These are phyloP conservation scores for Cynopterus sphinx DNA, from an alignment of 2,797 vertebrate species.

Conservation along the genomic window DNA sequence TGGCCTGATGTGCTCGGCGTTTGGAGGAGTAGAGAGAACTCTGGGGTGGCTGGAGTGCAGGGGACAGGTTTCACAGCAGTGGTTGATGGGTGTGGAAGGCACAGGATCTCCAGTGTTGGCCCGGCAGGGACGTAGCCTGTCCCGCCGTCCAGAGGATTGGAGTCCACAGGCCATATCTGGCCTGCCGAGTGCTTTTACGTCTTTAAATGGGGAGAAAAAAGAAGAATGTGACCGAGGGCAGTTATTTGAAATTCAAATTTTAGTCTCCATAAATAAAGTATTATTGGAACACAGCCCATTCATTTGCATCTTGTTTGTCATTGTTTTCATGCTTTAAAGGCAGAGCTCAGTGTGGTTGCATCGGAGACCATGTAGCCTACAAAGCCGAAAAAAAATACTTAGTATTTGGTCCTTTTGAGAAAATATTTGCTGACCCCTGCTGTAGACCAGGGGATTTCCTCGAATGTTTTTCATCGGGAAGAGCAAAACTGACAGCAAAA, in stretches of 20 bases:
- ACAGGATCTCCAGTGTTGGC: not conserved
- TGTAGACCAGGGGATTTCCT: not conserved
- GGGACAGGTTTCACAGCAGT: not conserved
- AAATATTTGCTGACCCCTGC: not conserved
- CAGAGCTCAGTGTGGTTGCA: not conserved
- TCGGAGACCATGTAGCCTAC: not conserved
- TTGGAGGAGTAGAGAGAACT: not conserved
- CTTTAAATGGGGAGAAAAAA: not conserved
- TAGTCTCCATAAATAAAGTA: not conserved
- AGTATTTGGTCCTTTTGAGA: not conserved
- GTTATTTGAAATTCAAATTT: conserved; percentile 46
- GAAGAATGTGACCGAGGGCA: not conserved
- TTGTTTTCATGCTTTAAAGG: not conserved
- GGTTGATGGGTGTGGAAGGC: not conserved
- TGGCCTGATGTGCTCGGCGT: not conserved
- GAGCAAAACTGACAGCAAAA: not conserved
- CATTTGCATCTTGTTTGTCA: not conserved
- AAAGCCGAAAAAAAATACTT: not conserved
- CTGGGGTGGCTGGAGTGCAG: not conserved
- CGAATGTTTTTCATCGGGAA: not conserved
- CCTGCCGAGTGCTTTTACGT: not conserved
- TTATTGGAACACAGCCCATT: not conserved
- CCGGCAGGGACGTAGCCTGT: not conserved
- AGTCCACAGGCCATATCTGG: not conserved
- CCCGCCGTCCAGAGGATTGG: not conserved